A percentile compares a stretch with the other conserved stretches of the same genome.
phyloP scores from a whole-genome alignment of 2,888 invertebrate genomes.

The Melanophora roralis region DNA sequence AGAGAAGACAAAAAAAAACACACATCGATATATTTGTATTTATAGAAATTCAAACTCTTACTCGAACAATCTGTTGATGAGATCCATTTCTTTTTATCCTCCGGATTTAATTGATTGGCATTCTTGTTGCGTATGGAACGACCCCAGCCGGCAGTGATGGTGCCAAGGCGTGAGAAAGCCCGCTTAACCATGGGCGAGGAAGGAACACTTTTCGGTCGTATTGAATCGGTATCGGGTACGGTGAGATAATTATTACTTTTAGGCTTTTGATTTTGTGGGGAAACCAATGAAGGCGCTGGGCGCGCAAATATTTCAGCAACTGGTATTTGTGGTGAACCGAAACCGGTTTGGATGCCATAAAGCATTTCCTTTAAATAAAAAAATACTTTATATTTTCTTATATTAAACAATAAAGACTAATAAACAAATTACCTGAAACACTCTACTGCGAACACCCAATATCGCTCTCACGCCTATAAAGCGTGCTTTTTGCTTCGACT shows the following conservation, averaged over 20 bases:
- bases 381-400: not conserved
- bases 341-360: constrained; percentile 95
- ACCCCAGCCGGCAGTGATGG: constrained; percentile 94
- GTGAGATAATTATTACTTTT: constrained; percentile 96
- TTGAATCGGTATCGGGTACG: constrained; percentile 92
- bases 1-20: constrained; percentile 61
- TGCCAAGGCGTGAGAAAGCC: constrained; percentile 92
- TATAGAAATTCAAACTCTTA: constrained; percentile 78
- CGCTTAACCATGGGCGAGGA: constrained; percentile 96
- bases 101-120: constrained; percentile 87
- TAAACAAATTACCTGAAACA: constrained; percentile 76
- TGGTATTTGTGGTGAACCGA: constrained; percentile 94
- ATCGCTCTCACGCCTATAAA: constrained; percentile 95
- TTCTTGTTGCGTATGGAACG: constrained; percentile 91
- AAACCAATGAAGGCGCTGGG: constrained; percentile 90
- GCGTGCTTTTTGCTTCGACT: constrained; percentile 93
- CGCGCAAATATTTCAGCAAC: constrained; percentile 91
- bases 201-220: constrained; percentile 92
- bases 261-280: constrained; percentile 90
- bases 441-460: constrained; percentile 91
- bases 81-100: constrained; percentile 94
- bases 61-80: constrained; percentile 95
- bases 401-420: not conserved
- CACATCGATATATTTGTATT: constrained; percentile 75
- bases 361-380: constrained; percentile 86